Evolutionary conservation across 2,797 vertebrate genomes (phyloP).

Genomic region (Esox masquinongy): DNA sequence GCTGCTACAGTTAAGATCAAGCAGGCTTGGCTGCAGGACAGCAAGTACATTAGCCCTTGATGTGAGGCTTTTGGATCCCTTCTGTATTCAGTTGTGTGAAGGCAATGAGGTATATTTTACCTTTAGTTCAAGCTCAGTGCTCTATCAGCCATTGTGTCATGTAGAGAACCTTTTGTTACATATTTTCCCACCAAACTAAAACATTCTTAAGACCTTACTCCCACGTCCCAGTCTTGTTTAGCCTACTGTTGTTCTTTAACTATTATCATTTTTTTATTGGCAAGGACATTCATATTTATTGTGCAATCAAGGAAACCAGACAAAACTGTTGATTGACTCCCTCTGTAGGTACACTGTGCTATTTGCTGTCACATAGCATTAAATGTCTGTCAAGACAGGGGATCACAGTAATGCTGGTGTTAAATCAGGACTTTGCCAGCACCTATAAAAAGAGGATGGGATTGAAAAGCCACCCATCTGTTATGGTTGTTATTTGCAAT

Average conservation of each 20-base stretch:
- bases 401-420: slow-evolving; percentile 28
- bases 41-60: slow-evolving; percentile 16
- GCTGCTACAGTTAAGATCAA: slow-evolving; percentile 21
- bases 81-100: neutral
- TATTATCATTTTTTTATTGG: slow-evolving; percentile 52
- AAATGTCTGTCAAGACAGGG: slow-evolving; percentile 28
- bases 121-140: neutral
- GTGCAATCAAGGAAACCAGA: neutral
- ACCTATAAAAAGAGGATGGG: slow-evolving; percentile 40
- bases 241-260: slow-evolving; percentile 24
- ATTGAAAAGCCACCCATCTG: slow-evolving; percentile 42
- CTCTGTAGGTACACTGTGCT: neutral
- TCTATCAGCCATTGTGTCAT: neutral
- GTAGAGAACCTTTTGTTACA: neutral
- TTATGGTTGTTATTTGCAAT: slow-evolving; percentile 19
- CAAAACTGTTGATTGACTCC: neutral
- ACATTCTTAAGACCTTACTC: slow-evolving; percentile 30
- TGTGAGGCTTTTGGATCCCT: slow-evolving; percentile 7
- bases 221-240: slow-evolving; percentile 43
- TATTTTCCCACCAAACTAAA: slow-evolving; percentile 29
- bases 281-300: slow-evolving; percentile 35
- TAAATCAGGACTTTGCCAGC: slow-evolving; percentile 42
- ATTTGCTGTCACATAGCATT: slow-evolving; percentile 3
- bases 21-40: slow-evolving; percentile 27
- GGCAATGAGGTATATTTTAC: neutral